These are phyloP conservation scores for Marmota monax DNA, from an alignment of 2,113 vertebrate species.

Conservation along the genomic window DNA sequence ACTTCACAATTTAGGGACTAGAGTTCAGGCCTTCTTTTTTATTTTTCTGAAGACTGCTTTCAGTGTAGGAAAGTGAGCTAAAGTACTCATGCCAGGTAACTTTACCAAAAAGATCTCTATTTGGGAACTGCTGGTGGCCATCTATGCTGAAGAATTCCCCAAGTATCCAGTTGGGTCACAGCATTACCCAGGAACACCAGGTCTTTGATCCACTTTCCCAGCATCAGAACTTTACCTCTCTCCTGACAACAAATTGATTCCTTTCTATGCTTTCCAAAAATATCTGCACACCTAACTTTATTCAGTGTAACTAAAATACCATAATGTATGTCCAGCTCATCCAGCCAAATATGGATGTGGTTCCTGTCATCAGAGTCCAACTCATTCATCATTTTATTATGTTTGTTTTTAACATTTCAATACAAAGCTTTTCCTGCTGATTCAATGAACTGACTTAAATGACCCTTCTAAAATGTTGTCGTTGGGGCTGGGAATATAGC, in stretches of 20 bases:
- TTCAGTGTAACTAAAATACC: background rate
- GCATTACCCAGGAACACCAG: background rate
- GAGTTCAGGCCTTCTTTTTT: background rate
- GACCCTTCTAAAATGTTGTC: background rate
- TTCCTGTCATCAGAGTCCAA: background rate
- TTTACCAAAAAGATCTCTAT: background rate
- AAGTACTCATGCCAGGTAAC: background rate
- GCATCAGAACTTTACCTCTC: background rate
- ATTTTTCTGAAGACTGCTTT: background rate
- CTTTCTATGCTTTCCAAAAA: background rate
- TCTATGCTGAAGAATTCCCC: background rate
- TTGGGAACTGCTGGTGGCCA: background rate
- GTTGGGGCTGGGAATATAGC: background rate
- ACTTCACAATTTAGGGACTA: background rate
- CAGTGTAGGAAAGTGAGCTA: background rate
- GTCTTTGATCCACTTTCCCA: background rate
- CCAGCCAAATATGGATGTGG: background rate
- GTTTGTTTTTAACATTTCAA: conserved; percentile 9
- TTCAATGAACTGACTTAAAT: conserved; percentile 8
- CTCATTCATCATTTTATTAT: background rate
- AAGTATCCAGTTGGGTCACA: background rate
- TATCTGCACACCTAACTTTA: background rate
- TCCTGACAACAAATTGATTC: background rate
- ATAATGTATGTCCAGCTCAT: background rate
- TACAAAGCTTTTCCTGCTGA: background rate